Percentiles rank a stretch among this genome's conserved stretches.
These are phyloP conservation scores for Sebastes matsubarae DNA, from an alignment of 2,797 vertebrate species.

Conservation along the genomic window DNA sequence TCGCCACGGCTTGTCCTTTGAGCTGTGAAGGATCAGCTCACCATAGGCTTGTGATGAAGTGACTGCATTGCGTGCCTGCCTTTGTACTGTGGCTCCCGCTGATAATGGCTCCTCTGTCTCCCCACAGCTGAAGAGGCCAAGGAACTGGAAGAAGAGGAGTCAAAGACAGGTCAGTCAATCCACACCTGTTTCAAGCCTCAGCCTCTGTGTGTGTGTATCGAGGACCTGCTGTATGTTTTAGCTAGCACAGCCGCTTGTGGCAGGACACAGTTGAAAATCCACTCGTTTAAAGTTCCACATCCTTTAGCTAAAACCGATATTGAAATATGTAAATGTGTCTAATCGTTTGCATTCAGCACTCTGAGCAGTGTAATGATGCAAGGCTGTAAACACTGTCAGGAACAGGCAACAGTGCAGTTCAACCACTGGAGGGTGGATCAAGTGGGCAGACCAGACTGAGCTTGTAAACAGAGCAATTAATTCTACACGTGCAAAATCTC, in stretches of 20 bases:
- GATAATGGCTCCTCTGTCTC: constrained; percentile 71
- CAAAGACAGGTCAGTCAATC: constrained; percentile 88
- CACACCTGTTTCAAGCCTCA: constrained; percentile 48
- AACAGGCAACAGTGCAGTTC: neutral
- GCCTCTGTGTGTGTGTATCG: constrained; percentile 7
- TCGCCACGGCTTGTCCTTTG: constrained; percentile 66
- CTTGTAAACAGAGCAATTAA: constrained; percentile 6
- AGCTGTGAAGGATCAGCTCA: constrained; percentile 71
- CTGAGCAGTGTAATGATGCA: neutral
- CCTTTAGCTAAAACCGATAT: neutral
- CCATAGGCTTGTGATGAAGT: constrained; percentile 64
- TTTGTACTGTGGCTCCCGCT: constrained; percentile 55
- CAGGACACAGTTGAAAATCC: neutral
- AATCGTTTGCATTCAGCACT: constrained; percentile 7
- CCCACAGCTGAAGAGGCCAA: constrained; percentile 88
- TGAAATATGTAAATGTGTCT: neutral
- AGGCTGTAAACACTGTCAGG: neutral
- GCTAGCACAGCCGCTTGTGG: neutral
- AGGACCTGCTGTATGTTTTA: constrained; percentile 3
- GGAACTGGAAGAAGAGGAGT: constrained; percentile 88
- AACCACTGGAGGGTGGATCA: neutral
- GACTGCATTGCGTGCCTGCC: constrained; percentile 48
- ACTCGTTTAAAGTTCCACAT: neutral
- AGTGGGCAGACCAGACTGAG: neutral
- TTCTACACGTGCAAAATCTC: constrained; percentile 4